Percentiles rank a stretch among this genome's conserved stretches.
phyloP scores from a whole-genome alignment of 2,888 invertebrate species.

The Drosophila mimetica region DNA sequence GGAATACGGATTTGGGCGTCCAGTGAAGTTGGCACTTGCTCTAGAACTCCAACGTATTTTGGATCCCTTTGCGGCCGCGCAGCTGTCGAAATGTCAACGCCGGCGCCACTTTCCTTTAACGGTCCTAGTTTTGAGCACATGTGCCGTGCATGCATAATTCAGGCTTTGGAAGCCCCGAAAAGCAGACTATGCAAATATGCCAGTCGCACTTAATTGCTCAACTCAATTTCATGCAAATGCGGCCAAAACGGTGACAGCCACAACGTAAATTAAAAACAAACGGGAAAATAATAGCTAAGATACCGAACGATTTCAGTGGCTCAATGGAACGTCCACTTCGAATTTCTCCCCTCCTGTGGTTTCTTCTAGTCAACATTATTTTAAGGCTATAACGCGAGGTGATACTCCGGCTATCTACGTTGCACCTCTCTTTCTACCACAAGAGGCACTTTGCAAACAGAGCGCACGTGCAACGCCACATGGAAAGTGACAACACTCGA shows the following conservation, averaged over 20 bases:
- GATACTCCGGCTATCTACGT: conserved; percentile 19
- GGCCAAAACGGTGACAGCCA: conserved; percentile 4
- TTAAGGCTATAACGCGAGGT: conserved; percentile 67
- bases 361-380: conserved; percentile 46
- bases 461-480: conserved; percentile 71
- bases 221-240: conserved; percentile 49
- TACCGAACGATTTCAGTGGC: conserved; percentile 35
- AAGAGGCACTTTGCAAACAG: conserved; percentile 69
- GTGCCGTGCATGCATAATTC: conserved; percentile 24
- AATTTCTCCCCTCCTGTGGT: conserved; percentile 3
- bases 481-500: conserved; percentile 75
- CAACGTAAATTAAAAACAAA: neutral
- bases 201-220: conserved; percentile 56
- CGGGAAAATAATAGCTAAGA: neutral
- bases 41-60: conserved; percentile 28
- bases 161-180: conserved; percentile 7
- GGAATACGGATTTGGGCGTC: conserved; percentile 3
- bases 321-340: conserved; percentile 42
- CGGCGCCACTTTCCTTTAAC: conserved; percentile 47
- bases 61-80: conserved; percentile 64
- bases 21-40: neutral
- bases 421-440: neutral
- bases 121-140: conserved; percentile 3
- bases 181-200: conserved; percentile 40
- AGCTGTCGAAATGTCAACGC: conserved; percentile 65